Conservation (phyloP, 2,113 vertebrate species). For the Sinocyclocheilus maitianheensis region DNA sequence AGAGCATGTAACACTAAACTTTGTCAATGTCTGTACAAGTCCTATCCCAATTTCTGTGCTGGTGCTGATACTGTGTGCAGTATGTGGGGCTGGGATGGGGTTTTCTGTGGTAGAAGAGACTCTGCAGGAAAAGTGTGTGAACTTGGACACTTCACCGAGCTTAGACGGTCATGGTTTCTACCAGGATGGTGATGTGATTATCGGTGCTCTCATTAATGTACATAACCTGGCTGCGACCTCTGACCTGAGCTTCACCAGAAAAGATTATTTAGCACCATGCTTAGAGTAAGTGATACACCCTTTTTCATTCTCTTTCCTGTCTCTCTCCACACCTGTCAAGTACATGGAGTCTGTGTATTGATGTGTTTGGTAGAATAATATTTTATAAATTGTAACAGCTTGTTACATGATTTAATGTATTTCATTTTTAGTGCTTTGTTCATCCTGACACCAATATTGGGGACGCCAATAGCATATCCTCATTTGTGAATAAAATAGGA, state of each 20-base stretch:
- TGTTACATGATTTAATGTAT: too few species aligned
- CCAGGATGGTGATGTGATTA: conserved; percentile 69
- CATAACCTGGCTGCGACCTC: conserved; percentile 53
- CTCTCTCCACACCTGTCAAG: neutral
- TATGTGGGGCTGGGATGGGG: neutral
- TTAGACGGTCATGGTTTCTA: conserved; percentile 60
- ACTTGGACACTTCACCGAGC: conserved; percentile 42
- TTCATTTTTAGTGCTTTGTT: too few species aligned
- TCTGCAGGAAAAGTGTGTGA: conserved; percentile 59
- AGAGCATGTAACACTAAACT: neutral
- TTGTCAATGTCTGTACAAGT: conserved; percentile 3
- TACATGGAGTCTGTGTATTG: neutral
- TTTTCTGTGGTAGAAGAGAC: conserved; percentile 38
- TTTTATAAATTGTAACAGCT: neutral
- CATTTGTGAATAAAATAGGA: too few species aligned
- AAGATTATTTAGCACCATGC: conserved; percentile 60
- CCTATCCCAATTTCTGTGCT: conserved; percentile 24
- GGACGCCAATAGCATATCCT: too few species aligned
- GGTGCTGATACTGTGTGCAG: conserved; percentile 24
- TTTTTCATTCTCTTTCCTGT: neutral
- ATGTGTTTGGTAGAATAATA: neutral
- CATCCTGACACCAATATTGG: too few species aligned
- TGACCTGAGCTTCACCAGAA: conserved; percentile 59
- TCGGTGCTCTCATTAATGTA: conserved; percentile 70
- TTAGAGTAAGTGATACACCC: conserved; percentile 60